A percentile compares a stretch with the other conserved stretches of the same genome.
Evolutionary conservation across 2,888 invertebrate species (phyloP).

Genomic region (Plebejus melissa): DNA sequence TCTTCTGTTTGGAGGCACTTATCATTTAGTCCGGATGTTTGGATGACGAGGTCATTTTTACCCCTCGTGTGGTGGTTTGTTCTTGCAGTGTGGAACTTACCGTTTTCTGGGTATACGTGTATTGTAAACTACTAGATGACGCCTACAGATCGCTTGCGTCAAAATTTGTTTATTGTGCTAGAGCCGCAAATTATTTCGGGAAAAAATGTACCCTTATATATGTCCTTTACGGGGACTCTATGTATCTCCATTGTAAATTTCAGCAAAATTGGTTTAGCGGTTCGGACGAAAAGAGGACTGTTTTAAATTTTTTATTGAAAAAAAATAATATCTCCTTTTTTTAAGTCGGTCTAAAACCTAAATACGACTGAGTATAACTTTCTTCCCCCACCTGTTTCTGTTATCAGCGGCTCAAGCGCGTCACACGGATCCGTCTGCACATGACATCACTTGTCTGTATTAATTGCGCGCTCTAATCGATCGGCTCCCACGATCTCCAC

Average conservation of each 20-base stretch:
- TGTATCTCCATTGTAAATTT: no score
- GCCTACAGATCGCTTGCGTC: no score
- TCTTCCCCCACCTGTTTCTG: background rate
- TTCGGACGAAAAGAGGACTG: no score
- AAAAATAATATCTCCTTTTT: no score
- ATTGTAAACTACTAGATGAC: no score
- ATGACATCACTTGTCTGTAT: conserved; percentile 59
- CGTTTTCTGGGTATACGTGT: background rate
- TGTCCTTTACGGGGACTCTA: no score
- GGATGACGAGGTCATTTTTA: conserved; percentile 14
- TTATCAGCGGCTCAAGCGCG: conserved; percentile 10
- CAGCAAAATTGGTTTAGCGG: no score
- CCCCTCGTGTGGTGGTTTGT: background rate
- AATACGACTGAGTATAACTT: background rate
- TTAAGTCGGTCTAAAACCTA: no score
- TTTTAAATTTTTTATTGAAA: no score
- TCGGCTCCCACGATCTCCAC: conserved; percentile 59
- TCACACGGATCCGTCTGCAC: conserved; percentile 41
- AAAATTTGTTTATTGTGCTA: background rate
- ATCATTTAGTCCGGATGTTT: conserved; percentile 23
- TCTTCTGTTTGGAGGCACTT: conserved; percentile 34
- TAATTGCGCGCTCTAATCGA: conserved; percentile 55
- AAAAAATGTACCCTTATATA: no score
- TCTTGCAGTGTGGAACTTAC: background rate
- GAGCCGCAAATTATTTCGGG: no score